Evolutionary conservation across 2,797 vertebrate species (phyloP), one percentile per base, ranked within the genome.

Genomic region (Ctenosaura bakeri): DNA sequence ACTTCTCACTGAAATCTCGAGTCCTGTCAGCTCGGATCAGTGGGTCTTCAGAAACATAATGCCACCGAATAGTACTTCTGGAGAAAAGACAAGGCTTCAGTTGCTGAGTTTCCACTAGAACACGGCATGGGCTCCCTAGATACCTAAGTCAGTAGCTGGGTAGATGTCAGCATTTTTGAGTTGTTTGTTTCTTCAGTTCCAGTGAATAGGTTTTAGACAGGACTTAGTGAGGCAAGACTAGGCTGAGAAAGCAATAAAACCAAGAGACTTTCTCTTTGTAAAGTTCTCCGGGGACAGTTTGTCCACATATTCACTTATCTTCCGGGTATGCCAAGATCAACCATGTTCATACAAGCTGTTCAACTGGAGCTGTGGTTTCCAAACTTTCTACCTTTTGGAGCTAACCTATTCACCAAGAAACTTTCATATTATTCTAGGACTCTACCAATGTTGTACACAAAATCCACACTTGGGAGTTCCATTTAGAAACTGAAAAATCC

Each of bases 31-130:
- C 92, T 92, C 94, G 88, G 92, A 90, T 93, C 94, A 89, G 73
- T 7, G 8, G 32, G 8, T 52, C 83, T 82, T 50, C 4, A 29
- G 32, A 94, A 92, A 90, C 18, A 42, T 5, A 38, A 50, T 26
- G 93, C 90, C 77, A 82, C 29, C 85, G 94, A 94, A 94, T 92
- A 94, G 92, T 89, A 95, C 94, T 92, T 92, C 92, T 94, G 94
- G 94, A 91, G 89, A 66, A 92, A 89, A 69, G 76, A 4, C 38
- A 73, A 73, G 91, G 92, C 92, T 91, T 92, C 89, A 88, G 94
- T 90, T 91, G 91, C 12, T 85, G 82, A 1, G 20, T 1, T 0
- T 29, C 87, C 62, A 0, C 76, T 91, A 82, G 86, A 83, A 91
- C 88, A 35, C 32, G 92, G 88, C 0, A 2, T 69, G 80, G 38